phyloP scores from a whole-genome alignment of 2,113 vertebrate species.

The Mobula hypostoma region DNA sequence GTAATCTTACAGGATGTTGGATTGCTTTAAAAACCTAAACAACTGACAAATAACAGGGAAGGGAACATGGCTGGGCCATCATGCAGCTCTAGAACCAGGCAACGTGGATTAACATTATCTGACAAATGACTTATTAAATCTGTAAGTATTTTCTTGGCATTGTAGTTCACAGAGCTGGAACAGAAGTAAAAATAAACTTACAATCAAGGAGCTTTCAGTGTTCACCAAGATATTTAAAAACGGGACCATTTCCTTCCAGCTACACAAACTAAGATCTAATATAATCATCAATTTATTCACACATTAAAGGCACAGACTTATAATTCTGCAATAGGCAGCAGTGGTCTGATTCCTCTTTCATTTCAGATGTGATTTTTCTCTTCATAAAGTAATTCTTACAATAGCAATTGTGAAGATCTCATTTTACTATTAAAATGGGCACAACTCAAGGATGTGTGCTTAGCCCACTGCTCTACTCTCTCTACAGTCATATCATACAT shows the following conservation, averaged over 20 bases:
- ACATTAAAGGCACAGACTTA: background rate
- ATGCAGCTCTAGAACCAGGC: background rate
- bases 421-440: too few species aligned
- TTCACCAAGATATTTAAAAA: background rate
- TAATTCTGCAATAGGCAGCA: background rate
- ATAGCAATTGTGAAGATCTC: background rate
- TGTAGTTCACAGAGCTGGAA: background rate
- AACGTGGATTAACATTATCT: background rate
- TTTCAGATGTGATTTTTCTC: background rate
- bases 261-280: background rate
- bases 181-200: background rate
- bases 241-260: background rate
- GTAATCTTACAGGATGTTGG: too few species aligned
- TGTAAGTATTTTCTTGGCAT: background rate
- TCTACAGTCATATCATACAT: too few species aligned
- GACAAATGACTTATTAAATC: background rate
- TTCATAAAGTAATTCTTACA: background rate
- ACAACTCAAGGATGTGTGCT: too few species aligned
- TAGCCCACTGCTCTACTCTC: too few species aligned
- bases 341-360: background rate
- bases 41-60: background rate
- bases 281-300: background rate
- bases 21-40: background rate
- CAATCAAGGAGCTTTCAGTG: background rate
- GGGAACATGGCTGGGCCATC: background rate